Conservation (phyloP, 2,888 invertebrate genomes). For the Criorhina ranunculi region DNA sequence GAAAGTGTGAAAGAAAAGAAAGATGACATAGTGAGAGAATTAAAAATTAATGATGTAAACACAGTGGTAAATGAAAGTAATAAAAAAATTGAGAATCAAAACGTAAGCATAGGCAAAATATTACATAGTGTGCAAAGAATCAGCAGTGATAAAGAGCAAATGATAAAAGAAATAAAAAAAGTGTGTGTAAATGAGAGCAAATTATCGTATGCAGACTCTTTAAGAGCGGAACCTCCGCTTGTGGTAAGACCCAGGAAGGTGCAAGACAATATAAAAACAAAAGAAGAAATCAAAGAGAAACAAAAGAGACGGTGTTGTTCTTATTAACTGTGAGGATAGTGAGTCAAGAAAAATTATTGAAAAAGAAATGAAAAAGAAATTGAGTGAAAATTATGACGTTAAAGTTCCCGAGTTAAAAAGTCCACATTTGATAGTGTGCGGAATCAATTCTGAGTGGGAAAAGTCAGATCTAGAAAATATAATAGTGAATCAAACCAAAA, state of each 20-base stretch:
- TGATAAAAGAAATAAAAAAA: neutral
- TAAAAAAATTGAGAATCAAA: too few species aligned
- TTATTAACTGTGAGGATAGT: conserved; percentile 7
- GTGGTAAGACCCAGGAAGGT: neutral
- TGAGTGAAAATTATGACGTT: neutral
- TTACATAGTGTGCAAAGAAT: neutral
- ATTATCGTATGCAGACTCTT: too few species aligned
- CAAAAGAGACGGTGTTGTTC: conserved; percentile 4
- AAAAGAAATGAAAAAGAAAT: conserved; percentile 8
- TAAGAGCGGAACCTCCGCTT: too few species aligned
- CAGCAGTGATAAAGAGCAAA: neutral
- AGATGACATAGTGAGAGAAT: too few species aligned
- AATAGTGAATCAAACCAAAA: neutral
- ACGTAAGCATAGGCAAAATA: neutral
- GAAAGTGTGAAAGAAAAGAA: too few species aligned
- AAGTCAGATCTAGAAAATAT: neutral
- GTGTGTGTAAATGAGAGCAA: neutral
- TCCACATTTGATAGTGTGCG: neutral
- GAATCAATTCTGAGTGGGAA: neutral
- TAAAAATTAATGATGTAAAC: too few species aligned
- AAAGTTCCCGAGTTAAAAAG: neutral
- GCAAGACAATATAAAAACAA: conserved; percentile 22
- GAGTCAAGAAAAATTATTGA: conserved; percentile 1
- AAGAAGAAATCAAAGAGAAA: conserved; percentile 13
- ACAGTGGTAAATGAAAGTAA: too few species aligned